phyloP scores from a whole-genome alignment of 2,113 vertebrate genomes.

The Hemibagrus wyckioides region DNA sequence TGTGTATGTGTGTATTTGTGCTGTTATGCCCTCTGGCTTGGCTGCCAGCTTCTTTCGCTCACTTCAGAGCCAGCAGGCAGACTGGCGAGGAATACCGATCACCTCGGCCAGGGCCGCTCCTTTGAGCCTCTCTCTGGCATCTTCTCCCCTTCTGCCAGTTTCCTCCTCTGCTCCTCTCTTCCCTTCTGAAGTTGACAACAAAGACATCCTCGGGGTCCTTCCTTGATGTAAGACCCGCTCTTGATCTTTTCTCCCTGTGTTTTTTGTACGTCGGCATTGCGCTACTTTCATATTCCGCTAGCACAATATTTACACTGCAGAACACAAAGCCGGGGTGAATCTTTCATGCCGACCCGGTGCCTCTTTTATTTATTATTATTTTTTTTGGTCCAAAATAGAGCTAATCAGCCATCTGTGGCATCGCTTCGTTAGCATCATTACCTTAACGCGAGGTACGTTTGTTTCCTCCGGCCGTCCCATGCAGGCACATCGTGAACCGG shows the following conservation, averaged over 20 bases:
- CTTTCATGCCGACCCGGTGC: constrained; percentile 75
- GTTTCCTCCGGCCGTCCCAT: neutral
- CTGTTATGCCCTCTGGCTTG: constrained; percentile 99
- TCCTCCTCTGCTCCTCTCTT: constrained; percentile 99
- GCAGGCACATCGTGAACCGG: neutral
- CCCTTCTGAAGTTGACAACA: constrained; percentile 99
- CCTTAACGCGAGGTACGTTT: constrained; percentile 51
- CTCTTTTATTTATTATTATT: constrained; percentile 40
- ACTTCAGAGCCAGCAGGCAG: constrained; percentile 99
- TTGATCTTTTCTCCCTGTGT: constrained; percentile 94
- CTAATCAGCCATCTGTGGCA: constrained; percentile 67
- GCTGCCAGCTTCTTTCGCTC: constrained; percentile 99
- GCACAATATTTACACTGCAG: constrained; percentile 99
- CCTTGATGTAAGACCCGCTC: constrained; percentile 99
- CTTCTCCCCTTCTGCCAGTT: constrained; percentile 99
- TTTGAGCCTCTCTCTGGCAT: constrained; percentile 99
- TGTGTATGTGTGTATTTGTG: constrained; percentile 94
- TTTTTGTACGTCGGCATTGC: constrained; percentile 98
- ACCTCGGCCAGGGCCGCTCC: constrained; percentile 98
- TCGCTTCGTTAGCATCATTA: constrained; percentile 40
- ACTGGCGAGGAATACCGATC: constrained; percentile 99
- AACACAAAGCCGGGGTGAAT: constrained; percentile 91
- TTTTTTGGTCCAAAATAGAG: constrained; percentile 46
- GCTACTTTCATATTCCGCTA: constrained; percentile 99
- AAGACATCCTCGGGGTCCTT: constrained; percentile 99